Evolutionary conservation across 2,797 vertebrate species (phyloP).

Genomic region (Sebastes nivosus): DNA sequence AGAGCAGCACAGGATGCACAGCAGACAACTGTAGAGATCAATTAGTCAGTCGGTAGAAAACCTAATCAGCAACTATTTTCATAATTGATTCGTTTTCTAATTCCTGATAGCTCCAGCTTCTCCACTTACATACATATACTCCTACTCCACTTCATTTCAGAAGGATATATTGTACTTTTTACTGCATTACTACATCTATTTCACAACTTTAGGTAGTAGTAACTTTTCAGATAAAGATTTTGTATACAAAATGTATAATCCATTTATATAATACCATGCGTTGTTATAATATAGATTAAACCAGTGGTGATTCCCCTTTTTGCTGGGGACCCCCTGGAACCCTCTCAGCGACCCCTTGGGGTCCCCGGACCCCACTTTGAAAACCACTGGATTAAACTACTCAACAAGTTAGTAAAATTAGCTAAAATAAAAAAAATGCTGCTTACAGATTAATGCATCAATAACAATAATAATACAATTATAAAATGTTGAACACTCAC

Average conservation of each 20-base stretch:
- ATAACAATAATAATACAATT: neutral
- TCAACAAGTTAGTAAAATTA: neutral
- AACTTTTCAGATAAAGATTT: neutral
- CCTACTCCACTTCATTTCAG: neutral
- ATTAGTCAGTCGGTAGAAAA: neutral
- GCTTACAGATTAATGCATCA: neutral
- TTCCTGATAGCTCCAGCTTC: no score
- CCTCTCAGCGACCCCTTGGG: accelerated
- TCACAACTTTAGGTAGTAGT: neutral
- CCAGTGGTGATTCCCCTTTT: no score
- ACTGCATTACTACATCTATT: neutral
- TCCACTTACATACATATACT: no score
- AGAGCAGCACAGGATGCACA: neutral
- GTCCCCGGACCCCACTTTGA: no score
- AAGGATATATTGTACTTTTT: neutral
- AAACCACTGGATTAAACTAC: neutral
- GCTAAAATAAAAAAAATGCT: neutral
- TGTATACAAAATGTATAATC: neutral
- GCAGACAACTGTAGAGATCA: neutral
- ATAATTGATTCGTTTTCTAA: no score
- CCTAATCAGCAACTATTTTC: neutral
- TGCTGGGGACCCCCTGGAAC: no score
- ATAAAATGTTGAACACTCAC: neutral
- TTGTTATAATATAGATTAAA: neutral
- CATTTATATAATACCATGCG: neutral